Conservation (phyloP, 2,113 vertebrate genomes). For the Phainopepla nitens region DNA sequence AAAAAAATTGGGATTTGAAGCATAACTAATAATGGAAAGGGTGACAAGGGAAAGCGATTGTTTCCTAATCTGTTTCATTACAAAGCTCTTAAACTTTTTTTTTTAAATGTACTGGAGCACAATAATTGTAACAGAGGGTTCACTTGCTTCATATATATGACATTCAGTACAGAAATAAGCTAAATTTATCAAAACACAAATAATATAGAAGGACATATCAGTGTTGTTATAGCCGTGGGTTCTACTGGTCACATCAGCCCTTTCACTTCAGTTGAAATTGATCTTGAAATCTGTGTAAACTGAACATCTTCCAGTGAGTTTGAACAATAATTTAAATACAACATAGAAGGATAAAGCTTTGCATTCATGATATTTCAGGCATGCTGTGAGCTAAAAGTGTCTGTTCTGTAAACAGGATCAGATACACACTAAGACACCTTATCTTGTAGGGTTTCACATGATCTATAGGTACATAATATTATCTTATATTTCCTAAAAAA, state of each 20-base stretch:
- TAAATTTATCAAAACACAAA: background rate
- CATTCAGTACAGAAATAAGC: background rate
- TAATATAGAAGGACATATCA: background rate
- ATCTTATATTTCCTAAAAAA: background rate
- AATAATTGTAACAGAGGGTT: background rate
- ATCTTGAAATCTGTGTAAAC: background rate
- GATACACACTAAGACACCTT: background rate
- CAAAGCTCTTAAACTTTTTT: background rate
- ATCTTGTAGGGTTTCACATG: background rate
- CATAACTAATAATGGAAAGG: slow-evolving; percentile 6
- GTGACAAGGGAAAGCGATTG: background rate
- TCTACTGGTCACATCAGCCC: background rate
- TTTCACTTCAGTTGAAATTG: background rate
- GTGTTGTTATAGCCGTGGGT: background rate
- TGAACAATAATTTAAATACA: background rate
- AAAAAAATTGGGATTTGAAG: background rate
- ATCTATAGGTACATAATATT: background rate
- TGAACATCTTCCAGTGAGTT: background rate
- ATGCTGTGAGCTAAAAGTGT: background rate
- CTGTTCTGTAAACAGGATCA: background rate
- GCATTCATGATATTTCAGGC: background rate
- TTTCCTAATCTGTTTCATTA: background rate
- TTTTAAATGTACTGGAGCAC: background rate
- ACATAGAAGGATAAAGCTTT: background rate
- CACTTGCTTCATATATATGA: background rate